A percentile compares a stretch with the other conserved stretches of the same genome.
These are phyloP conservation scores for Drosophila limbata DNA, from an alignment of 2,888 invertebrate species.

Conservation along the genomic window DNA sequence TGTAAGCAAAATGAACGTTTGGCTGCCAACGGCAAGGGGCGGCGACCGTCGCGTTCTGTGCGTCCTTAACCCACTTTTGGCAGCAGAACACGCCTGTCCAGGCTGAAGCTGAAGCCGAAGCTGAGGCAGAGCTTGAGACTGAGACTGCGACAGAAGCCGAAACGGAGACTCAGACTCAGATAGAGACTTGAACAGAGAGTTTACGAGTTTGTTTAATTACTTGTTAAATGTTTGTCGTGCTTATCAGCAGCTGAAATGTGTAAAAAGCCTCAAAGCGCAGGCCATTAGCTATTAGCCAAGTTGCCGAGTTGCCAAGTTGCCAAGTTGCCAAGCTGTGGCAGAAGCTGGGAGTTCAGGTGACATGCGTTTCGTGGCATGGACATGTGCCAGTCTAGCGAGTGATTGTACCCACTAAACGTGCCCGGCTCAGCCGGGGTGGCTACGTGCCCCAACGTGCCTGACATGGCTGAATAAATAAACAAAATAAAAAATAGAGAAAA, in stretches of 20 bases:
- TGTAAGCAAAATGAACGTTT: slow-evolving; percentile 42
- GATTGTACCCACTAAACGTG: slow-evolving; percentile 65
- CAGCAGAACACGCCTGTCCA: slow-evolving; percentile 48
- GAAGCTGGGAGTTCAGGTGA: slow-evolving; percentile 41
- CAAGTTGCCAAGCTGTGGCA: background rate
- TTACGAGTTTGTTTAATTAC: slow-evolving; percentile 74
- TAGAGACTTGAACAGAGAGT: slow-evolving; percentile 39
- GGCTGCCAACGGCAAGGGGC: slow-evolving; percentile 67
- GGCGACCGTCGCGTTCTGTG: slow-evolving; percentile 65
- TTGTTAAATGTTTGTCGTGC: slow-evolving; percentile 77
- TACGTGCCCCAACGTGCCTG: slow-evolving; percentile 47
- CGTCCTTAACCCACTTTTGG: slow-evolving; percentile 75
- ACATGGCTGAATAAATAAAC: slow-evolving; percentile 25
- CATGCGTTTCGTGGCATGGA: slow-evolving; percentile 44
- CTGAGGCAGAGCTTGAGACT: slow-evolving; percentile 31
- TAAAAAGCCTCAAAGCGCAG: slow-evolving; percentile 45
- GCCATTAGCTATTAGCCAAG: slow-evolving; percentile 58
- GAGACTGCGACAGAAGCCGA: slow-evolving; percentile 15
- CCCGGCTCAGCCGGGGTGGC: slow-evolving; percentile 33
- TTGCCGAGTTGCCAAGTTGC: background rate
- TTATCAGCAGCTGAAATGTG: slow-evolving; percentile 65
- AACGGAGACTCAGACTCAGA: slow-evolving; percentile 32
- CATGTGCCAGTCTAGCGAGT: slow-evolving; percentile 49
- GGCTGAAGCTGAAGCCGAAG: slow-evolving; percentile 33
- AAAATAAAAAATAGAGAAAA: background rate